Conservation (phyloP, 2,113 vertebrate genomes). For the Euleptes europaea region DNA sequence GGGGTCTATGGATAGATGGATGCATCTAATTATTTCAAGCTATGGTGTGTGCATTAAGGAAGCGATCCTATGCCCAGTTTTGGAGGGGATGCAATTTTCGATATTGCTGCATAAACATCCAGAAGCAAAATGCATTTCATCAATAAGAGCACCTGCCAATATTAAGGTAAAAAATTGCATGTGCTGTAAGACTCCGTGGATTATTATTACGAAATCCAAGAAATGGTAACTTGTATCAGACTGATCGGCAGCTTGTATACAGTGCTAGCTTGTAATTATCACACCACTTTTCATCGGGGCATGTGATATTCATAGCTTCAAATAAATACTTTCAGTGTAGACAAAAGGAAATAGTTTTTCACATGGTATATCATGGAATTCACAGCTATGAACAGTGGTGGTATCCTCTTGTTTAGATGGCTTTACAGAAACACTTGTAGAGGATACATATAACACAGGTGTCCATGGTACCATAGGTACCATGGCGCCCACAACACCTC, state of each 20-base stretch:
- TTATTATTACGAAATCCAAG: background rate
- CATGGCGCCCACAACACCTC: too few relatives aligned
- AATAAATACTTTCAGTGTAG: too few relatives aligned
- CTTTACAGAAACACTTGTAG: background rate
- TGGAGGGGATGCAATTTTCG: background rate
- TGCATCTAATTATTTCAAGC: conserved; percentile 13
- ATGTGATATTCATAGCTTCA: background rate
- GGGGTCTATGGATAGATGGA: background rate
- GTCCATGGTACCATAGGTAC: too few relatives aligned
- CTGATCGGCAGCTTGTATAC: background rate
- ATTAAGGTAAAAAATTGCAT: background rate
- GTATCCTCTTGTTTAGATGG: background rate
- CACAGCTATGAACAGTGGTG: background rate
- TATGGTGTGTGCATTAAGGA: background rate
- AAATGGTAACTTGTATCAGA: background rate
- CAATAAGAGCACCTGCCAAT: background rate
- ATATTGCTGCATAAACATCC: background rate
- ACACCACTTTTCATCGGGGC: background rate
- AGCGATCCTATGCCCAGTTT: background rate
- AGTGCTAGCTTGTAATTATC: background rate
- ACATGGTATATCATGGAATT: too few relatives aligned
- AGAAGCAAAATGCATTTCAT: background rate
- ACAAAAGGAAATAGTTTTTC: too few relatives aligned
- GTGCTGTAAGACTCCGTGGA: background rate
- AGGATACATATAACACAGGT: background rate